Conservation (phyloP, 2,888 invertebrate genomes). For the Agonopterix alstromeriana region DNA sequence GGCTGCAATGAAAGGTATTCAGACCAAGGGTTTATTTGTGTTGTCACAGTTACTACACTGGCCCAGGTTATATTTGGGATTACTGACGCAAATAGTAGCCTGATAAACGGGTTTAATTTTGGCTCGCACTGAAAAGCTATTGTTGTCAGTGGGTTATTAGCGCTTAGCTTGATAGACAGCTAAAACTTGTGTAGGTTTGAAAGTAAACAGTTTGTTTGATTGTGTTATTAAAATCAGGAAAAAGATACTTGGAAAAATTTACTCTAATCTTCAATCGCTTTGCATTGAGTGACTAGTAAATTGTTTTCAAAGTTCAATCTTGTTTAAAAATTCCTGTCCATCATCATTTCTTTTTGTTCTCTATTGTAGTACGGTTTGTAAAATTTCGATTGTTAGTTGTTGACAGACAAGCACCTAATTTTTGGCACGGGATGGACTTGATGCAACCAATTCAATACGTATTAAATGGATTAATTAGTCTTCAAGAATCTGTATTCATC, state of each 20-base stretch:
- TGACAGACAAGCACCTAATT: no score
- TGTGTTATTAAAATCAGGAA: background rate
- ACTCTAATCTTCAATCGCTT: background rate
- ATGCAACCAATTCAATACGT: no score
- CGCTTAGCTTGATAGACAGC: background rate
- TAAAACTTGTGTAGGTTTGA: background rate
- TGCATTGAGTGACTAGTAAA: no score
- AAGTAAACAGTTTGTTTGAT: background rate
- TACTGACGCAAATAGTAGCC: conserved; percentile 66
- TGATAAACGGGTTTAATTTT: conserved; percentile 60
- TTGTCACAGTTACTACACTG: conserved; percentile 56
- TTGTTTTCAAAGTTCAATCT: no score
- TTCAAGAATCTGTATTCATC: no score
- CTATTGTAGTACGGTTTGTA: no score
- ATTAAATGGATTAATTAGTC: no score
- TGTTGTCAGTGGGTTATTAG: conserved; percentile 47
- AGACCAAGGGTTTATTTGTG: conserved; percentile 66
- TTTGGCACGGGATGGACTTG: no score
- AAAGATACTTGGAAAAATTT: no score
- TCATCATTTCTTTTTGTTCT: no score
- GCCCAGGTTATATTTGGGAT: conserved; percentile 60
- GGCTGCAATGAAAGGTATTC: conserved; percentile 51
- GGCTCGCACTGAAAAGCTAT: conserved; percentile 47
- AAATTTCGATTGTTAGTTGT: no score
- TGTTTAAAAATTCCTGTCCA: no score